Evolutionary conservation across 2,888 invertebrate species (phyloP).

Genomic region (Xanthostigma xanthostigma): DNA sequence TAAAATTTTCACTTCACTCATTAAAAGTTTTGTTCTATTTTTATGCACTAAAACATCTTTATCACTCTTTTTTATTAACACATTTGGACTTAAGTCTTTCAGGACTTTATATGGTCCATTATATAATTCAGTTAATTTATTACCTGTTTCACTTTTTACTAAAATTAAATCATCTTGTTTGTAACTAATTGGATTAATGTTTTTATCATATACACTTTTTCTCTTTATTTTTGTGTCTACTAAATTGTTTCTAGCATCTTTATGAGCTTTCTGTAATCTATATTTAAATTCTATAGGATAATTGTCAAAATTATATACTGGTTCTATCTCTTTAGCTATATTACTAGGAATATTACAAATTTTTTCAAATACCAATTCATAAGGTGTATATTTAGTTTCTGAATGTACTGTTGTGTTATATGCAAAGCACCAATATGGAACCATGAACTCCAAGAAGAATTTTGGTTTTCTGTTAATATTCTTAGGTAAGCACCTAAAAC

Average conservation of each 20-base stretch:
- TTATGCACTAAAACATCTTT: too few species aligned
- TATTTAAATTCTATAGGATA: conserved; percentile 14
- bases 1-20: too few species aligned
- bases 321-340: conserved; percentile 6
- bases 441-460: conserved; percentile 11
- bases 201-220: conserved; percentile 1
- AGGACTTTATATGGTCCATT: too few species aligned
- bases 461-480: conserved; percentile 6
- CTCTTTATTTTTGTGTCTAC: conserved; percentile 5
- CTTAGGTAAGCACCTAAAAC: conserved; percentile 10
- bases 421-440: conserved; percentile 14
- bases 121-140: too few species aligned
- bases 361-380: conserved; percentile 12
- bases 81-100: too few species aligned
- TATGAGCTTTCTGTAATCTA: conserved; percentile 10
- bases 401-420: conserved; percentile 14
- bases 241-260: conserved; percentile 10
- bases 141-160: not conserved
- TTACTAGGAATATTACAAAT: conserved; percentile 9
- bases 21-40: too few species aligned
- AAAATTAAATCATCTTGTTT: not conserved
- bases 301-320: conserved; percentile 10
- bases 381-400: conserved; percentile 13
- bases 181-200: not conserved
- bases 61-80: too few species aligned